Base-by-base conservation (phyloP, 1,140 invertebrate genomes). In the Megathymus violae region DNA sequence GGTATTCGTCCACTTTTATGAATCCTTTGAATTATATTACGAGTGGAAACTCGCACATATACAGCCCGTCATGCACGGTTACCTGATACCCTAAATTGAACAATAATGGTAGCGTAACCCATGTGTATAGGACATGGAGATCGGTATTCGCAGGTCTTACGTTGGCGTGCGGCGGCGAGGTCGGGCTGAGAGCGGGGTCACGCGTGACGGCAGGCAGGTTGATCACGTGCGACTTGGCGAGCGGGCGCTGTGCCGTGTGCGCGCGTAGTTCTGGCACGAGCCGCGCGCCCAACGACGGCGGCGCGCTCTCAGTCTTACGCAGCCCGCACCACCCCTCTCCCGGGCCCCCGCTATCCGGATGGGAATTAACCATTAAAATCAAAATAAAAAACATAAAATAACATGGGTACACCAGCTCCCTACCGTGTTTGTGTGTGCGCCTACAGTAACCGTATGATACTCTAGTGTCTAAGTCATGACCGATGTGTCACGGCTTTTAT, bases 191-290 rank as follows among this genome's bases (percentile, higher is more conserved):
- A 27, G 74, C 61, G 38, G 64, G 58, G 67, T 81, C 77, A 13
- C 77, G 56, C 14, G 64, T 61, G 31, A 82, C 84, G 17, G 83
- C 76, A 11, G 92, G 92, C 65, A 93, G 88, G 67, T 92, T 92
- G 76, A 93, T 92, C 11, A 89, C 94, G 86, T 92, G 94, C 76
- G 92, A 93, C 88, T 95, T 95, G 43, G 78, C 80, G 92, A 93
- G 70, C 76, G 93, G 82, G 72, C 93, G 62, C 89, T 67, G 92
- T 79, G 67, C 27, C 27, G 27, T 87, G 69, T 69, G 92, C 72
- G 65, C 50, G 72, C 85, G 66, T 67, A 77, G 67, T 74, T 91
- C 76, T 68, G 76, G 71, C 73, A 78, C 75, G 76, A 91, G 65
- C 67, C 87, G 63, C 74, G 84, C 67, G 76, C 88, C 71, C 82